Percentiles rank a stretch among this genome's conserved stretches.
Conservation (phyloP, 2,888 invertebrate genomes). For the Pollenia angustigena region DNA sequence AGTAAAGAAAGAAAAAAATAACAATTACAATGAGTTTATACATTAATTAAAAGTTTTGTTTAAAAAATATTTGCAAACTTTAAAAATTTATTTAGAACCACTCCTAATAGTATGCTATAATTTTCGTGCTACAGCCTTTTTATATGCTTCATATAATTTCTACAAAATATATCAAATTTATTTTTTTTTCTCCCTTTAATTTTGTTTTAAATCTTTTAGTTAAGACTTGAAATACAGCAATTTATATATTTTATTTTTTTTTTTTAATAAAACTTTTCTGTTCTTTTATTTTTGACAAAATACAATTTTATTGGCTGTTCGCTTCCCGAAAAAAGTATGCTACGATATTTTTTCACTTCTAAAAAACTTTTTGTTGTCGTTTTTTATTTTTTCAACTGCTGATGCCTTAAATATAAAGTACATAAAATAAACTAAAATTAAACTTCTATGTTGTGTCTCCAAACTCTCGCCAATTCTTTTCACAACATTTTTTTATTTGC, state of each 20-base stretch:
- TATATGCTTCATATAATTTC: background rate
- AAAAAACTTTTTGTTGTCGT: background rate
- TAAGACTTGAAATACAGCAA: constrained; percentile 3
- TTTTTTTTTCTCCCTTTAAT: background rate
- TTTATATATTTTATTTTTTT: background rate
- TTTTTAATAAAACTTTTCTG: background rate
- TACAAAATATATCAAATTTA: background rate
- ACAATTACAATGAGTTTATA: background rate
- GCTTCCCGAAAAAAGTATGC: background rate
- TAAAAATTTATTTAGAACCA: background rate
- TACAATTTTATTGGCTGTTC: constrained; percentile 50
- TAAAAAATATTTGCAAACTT: too few species aligned
- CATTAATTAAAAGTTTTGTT: too few species aligned
- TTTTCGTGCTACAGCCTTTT: background rate
- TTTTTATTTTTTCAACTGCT: background rate
- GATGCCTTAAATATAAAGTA: constrained; percentile 23
- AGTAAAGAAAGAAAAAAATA: background rate
- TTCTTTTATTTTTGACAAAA: constrained; percentile 25
- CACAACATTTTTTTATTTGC: constrained; percentile 6
- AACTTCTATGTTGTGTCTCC: constrained; percentile 23
- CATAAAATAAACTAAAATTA: background rate
- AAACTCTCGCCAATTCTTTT: background rate
- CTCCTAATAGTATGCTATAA: background rate
- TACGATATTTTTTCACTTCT: constrained; percentile 8
- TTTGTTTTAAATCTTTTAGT: constrained; percentile 2